phyloP scores from a whole-genome alignment of 2,888 invertebrate species.

The Aproaerema taeniolella region DNA sequence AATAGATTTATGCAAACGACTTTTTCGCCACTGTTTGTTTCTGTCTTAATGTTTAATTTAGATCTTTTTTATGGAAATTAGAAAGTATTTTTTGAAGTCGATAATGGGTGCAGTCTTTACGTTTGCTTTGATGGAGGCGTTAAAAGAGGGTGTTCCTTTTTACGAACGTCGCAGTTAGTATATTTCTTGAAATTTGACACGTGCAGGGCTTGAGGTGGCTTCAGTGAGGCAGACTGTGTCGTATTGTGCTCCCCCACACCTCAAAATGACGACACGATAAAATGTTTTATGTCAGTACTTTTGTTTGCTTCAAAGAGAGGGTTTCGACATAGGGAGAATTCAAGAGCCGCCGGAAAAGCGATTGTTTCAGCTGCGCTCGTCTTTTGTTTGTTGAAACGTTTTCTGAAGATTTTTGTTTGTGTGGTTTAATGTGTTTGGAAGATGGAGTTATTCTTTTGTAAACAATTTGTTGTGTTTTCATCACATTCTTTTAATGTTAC shows the following conservation, averaged over 20 bases:
- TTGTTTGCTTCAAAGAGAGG: slow-evolving; percentile 56
- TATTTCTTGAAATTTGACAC: slow-evolving; percentile 63
- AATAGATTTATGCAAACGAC: not conserved
- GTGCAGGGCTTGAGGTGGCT: slow-evolving; percentile 29
- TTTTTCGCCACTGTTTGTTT: slow-evolving; percentile 1
- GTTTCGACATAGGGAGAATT: slow-evolving; percentile 21
- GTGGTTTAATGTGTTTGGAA: too few species aligned
- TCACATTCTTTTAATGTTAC: too few species aligned
- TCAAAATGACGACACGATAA: slow-evolving; percentile 45
- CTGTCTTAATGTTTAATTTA: slow-evolving; percentile 4
- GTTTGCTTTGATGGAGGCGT: slow-evolving; percentile 20
- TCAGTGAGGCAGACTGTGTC: slow-evolving; percentile 28
- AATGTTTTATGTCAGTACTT: slow-evolving; percentile 61
- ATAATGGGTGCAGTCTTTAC: slow-evolving; percentile 3
- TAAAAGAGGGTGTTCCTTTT: slow-evolving; percentile 35
- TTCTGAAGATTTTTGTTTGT: not conserved
- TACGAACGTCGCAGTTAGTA: slow-evolving; percentile 44
- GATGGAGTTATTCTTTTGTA: too few species aligned
- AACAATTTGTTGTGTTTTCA: too few species aligned
- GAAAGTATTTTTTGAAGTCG: slow-evolving; percentile 1
- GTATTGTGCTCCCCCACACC: slow-evolving; percentile 31
- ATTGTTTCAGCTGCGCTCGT: slow-evolving; percentile 4
- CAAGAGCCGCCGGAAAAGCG: slow-evolving; percentile 2
- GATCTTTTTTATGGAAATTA: slow-evolving; percentile 5
- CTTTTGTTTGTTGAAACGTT: slow-evolving; percentile 5